Conservation (phyloP, 2,113 vertebrate species). For the Halcyon senegalensis region DNA sequence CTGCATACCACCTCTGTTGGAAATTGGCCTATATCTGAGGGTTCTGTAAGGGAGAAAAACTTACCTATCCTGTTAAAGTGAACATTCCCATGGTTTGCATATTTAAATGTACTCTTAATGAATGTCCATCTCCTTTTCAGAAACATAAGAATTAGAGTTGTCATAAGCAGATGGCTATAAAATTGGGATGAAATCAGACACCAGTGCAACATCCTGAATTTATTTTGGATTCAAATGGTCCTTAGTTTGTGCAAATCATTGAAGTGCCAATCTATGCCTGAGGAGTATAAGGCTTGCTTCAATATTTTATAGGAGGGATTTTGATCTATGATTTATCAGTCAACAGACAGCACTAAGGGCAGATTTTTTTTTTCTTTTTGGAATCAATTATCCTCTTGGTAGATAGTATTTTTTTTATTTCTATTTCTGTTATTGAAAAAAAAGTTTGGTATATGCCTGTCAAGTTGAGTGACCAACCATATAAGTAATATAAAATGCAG, state of each 20-base stretch:
- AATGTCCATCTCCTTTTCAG: not conserved
- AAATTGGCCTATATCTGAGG: not conserved
- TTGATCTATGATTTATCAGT: constrained; percentile 80
- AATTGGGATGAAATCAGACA: constrained; percentile 48
- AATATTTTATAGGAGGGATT: constrained; percentile 77
- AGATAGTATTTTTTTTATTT: constrained; percentile 30
- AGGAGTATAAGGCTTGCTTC: constrained; percentile 59
- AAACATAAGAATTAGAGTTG: not conserved
- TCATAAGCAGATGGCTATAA: constrained; percentile 39
- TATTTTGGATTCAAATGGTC: constrained; percentile 66
- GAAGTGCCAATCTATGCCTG: constrained; percentile 36
- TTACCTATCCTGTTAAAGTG: not conserved
- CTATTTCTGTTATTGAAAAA: constrained; percentile 31
- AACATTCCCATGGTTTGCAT: not conserved
- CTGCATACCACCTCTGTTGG: not conserved
- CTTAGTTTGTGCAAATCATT: constrained; percentile 70
- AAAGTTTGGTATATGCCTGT: not conserved
- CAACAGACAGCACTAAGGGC: constrained; percentile 60
- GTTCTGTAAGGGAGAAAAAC: not conserved
- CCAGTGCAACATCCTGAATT: constrained; percentile 34
- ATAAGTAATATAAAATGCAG: constrained; percentile 21
- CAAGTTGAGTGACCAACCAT: constrained; percentile 53
- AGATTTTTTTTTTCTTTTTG: constrained; percentile 26
- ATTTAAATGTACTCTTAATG: not conserved
- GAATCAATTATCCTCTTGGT: constrained; percentile 66